Base-by-base conservation (phyloP, 2,797 vertebrate genomes). In the Periophthalmus magnuspinnatus region DNA sequence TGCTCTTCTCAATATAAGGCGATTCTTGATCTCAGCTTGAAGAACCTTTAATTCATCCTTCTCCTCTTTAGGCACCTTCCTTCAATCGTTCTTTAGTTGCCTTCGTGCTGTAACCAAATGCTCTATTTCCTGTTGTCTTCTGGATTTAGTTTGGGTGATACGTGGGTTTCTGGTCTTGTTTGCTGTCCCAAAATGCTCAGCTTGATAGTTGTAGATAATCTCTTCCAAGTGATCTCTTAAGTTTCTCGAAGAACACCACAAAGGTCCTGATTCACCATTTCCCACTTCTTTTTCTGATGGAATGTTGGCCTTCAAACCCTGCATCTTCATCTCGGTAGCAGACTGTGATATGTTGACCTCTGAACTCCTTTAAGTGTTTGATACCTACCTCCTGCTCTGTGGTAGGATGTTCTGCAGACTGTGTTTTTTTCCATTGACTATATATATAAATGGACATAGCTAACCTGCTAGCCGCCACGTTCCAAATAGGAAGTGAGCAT, bases 41-140 rank as follows among this genome's bases (percentile, higher is more conserved):
- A 73, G 68, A 24, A 22, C 17, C 5, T 7, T 41, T 21, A 65
- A 22, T 21, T 56, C 67, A 6, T 76, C 78, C 8, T 10, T 68
- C 21, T 67, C 54, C 28, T 2, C 5, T 8, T 71, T 69, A 56
- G 70, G 67, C 24, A 22, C 66, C 14, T 76, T 76, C 54, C 65
- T 68, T 67, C 65, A 68, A 11, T 68, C 68, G 3, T 58, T 24
- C 21, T 58, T 58, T 13, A 24, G 3, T 24, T 8, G 11, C 56
- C 56, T 28, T 24, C 56, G 58, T 33, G 22, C 56, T 33, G 5
- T 58, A 13, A 58, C 56, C 56, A 58, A 22, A 56, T 22, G 22
- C 5, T 58, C 56, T 14, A 32, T 58, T 14, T 58, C 56, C 56
- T 58, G 56, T 33, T 58, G 56, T 17, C 56, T 58, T 56, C 56